Evolutionary conservation across 2,113 vertebrate genomes (phyloP).

Genomic region (Sylvia atricapilla): DNA sequence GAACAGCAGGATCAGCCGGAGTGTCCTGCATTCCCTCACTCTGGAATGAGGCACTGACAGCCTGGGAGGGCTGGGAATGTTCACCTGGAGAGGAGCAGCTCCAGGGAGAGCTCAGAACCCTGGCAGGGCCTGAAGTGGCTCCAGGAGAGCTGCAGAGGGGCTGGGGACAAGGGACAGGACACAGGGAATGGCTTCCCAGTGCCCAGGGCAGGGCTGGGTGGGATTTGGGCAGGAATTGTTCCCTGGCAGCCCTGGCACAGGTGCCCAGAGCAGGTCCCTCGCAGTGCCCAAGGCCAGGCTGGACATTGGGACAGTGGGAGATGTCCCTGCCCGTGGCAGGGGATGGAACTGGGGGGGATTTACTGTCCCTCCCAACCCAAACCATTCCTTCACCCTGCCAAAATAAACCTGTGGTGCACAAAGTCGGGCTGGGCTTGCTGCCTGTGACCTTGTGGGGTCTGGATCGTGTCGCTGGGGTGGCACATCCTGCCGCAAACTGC

Average conservation of each 20-base stretch:
- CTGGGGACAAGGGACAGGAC: not conserved
- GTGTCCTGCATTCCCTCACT: not conserved
- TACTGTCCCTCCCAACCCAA: not conserved
- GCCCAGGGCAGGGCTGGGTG: fast-evolving
- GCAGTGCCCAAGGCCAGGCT: not conserved
- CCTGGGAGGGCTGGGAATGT: fast-evolving
- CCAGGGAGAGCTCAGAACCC: not conserved
- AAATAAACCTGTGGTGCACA: too few relatives aligned
- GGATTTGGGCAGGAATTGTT: too few relatives aligned
- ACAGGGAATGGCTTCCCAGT: not conserved
- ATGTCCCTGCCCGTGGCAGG: not conserved
- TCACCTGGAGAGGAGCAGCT: not conserved
- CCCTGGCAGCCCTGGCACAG: too few relatives aligned
- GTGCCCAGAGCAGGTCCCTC: too few relatives aligned
- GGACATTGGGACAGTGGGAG: not conserved
- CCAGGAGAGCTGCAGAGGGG: not conserved
- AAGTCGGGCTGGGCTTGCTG: not conserved
- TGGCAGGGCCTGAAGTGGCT: fast-evolving
- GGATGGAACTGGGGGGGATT: fast-evolving
- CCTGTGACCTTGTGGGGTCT: fast-evolving
- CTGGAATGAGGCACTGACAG: not conserved
- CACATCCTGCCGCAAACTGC: not conserved
- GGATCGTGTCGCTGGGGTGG: not conserved
- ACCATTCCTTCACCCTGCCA: not conserved
- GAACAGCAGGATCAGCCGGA: not conserved